These are phyloP conservation scores for Sarcoramphus papa DNA, from an alignment of 2,797 vertebrate species.

Conservation along the genomic window DNA sequence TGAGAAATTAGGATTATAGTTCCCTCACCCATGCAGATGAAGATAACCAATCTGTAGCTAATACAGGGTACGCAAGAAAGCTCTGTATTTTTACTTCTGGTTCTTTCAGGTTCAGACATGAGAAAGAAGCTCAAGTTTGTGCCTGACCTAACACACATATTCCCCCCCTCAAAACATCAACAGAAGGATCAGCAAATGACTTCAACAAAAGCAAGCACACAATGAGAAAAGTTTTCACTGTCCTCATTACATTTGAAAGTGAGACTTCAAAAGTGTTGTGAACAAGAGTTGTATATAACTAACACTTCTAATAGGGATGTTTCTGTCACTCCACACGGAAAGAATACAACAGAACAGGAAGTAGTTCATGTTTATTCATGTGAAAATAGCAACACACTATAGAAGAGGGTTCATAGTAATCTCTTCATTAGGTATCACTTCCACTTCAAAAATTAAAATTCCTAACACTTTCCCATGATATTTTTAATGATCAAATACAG, in stretches of 20 bases:
- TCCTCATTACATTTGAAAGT: not conserved
- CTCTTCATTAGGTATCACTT: not conserved
- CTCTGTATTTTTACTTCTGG: not conserved
- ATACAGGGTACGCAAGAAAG: not conserved
- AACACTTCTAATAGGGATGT: not conserved
- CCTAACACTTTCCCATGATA: not conserved
- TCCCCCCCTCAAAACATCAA: not conserved
- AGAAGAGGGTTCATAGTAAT: not conserved
- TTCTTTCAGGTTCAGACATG: not conserved
- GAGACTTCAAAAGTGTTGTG: not conserved
- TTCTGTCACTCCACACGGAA: not conserved
- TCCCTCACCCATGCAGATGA: not conserved
- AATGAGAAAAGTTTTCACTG: not conserved
- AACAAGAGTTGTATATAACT: not conserved
- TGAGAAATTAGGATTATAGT: not conserved
- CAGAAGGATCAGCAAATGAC: not conserved
- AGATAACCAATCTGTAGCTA: not conserved
- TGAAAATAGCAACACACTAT: slow-evolving; percentile 17
- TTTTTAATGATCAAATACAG: not conserved
- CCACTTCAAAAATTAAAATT: not conserved
- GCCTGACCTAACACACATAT: not conserved
- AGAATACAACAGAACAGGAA: slow-evolving; percentile 50
- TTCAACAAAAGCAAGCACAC: not conserved
- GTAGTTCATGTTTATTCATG: slow-evolving; percentile 31
- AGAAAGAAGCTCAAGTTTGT: not conserved